Conservation (phyloP, 1,140 invertebrate species). For the Anoplolepis gracilipes region DNA sequence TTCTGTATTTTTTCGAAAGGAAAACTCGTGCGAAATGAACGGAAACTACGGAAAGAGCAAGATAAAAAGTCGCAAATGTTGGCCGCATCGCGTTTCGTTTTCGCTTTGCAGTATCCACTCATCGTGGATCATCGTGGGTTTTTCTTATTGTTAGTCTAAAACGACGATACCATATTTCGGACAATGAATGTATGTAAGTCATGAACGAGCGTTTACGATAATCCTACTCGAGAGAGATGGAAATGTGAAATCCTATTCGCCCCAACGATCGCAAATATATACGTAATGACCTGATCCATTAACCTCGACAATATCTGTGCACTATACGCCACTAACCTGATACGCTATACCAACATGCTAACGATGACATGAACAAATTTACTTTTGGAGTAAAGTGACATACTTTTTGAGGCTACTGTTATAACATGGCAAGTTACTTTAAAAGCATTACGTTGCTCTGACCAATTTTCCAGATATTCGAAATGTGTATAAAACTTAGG, state of each 20-base stretch:
- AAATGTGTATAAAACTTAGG: background rate
- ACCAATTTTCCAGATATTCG: background rate
- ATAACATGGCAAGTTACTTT: background rate
- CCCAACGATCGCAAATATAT: slow-evolving; percentile 14
- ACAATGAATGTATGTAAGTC: slow-evolving; percentile 1
- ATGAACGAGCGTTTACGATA: background rate
- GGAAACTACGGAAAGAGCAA: slow-evolving; percentile 13
- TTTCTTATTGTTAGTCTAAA: background rate
- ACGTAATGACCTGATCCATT: slow-evolving; percentile 10
- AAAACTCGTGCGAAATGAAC: slow-evolving; percentile 37
- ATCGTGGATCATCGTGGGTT: slow-evolving; percentile 23
- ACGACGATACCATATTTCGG: background rate
- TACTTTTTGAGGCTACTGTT: background rate
- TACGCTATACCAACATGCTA: slow-evolving; percentile 3
- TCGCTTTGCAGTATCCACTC: slow-evolving; percentile 38
- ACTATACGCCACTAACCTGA: background rate
- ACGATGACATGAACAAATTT: slow-evolving; percentile 36
- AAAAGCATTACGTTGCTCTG: background rate
- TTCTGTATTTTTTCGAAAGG: slow-evolving; percentile 57
- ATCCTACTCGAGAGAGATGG: slow-evolving; percentile 40
- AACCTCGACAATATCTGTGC: slow-evolving; percentile 6
- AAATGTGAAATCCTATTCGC: background rate
- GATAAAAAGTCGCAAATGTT: slow-evolving; percentile 5
- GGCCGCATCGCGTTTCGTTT: background rate
- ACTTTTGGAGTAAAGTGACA: background rate